Percentiles rank a stretch among this genome's conserved stretches.
phyloP scores from a whole-genome alignment of 2,797 vertebrate species.

The Pangasius krempfi region DNA sequence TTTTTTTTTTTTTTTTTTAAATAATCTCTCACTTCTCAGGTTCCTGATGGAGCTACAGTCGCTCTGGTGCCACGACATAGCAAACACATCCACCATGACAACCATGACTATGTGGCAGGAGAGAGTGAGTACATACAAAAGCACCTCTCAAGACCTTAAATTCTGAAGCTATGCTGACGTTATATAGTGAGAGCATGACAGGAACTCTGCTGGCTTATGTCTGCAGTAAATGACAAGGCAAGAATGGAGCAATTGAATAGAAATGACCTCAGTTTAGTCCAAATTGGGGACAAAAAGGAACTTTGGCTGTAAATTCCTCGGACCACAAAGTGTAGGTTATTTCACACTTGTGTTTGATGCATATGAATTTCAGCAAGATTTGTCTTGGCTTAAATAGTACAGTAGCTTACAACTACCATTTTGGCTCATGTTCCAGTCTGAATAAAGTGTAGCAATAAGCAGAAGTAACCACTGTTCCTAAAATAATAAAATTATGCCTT shows the following conservation, averaged over 20 bases:
- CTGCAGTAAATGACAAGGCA: neutral
- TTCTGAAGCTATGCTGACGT: neutral
- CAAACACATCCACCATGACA: slow-evolving; percentile 93
- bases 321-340: slow-evolving; percentile 17
- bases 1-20: neutral
- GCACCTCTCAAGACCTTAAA: neutral
- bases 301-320: neutral
- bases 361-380: slow-evolving; percentile 6
- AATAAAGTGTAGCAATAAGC: neutral
- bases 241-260: neutral
- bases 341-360: neutral
- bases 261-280: neutral
- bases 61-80: slow-evolving; percentile 91
- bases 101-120: slow-evolving; percentile 93
- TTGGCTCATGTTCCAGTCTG: neutral
- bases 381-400: neutral
- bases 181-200: neutral
- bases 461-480: slow-evolving; percentile 16
- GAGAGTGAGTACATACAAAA: slow-evolving; percentile 84
- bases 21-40: slow-evolving; percentile 70
- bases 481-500: slow-evolving; percentile 11
- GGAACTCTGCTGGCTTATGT: neutral
- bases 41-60: slow-evolving; percentile 92
- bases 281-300: neutral
- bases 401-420: neutral